These are phyloP conservation scores for Rhipidura dahli DNA, from an alignment of 2,113 vertebrate genomes.

Conservation along the genomic window DNA sequence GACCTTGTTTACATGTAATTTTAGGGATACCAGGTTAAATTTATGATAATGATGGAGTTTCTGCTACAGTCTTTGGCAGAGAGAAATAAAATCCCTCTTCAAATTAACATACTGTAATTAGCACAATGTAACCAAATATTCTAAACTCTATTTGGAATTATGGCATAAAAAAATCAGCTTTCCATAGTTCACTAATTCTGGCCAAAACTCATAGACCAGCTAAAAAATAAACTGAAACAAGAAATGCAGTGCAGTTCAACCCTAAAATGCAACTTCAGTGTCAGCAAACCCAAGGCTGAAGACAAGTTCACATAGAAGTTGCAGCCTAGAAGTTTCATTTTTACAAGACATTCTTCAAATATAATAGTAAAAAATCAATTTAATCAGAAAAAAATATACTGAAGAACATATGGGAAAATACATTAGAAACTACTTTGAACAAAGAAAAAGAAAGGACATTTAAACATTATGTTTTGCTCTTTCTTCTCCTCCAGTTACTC, in stretches of 20 bases:
- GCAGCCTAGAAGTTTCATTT: not conserved
- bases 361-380: not conserved
- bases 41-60: not conserved
- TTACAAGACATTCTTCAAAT: not conserved
- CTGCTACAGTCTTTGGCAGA: not conserved
- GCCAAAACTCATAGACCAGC: not conserved
- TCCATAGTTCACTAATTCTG: not conserved
- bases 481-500: not conserved
- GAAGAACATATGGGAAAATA: not conserved
- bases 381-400: not conserved
- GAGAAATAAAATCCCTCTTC: not conserved
- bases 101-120: not conserved
- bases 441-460: not conserved
- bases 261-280: not conserved
- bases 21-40: not conserved
- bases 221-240: not conserved
- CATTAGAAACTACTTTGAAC: not conserved
- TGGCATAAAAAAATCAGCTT: not conserved
- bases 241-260: fast-evolving
- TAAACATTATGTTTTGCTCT: not conserved
- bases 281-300: not conserved
- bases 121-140: not conserved
- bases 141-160: not conserved
- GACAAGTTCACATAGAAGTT: not conserved
- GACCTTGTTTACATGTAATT: not conserved